Evolutionary conservation across 2,113 vertebrate genomes (phyloP), one percentile per base, ranked within the genome.

Genomic region (Setophaga coronata): DNA sequence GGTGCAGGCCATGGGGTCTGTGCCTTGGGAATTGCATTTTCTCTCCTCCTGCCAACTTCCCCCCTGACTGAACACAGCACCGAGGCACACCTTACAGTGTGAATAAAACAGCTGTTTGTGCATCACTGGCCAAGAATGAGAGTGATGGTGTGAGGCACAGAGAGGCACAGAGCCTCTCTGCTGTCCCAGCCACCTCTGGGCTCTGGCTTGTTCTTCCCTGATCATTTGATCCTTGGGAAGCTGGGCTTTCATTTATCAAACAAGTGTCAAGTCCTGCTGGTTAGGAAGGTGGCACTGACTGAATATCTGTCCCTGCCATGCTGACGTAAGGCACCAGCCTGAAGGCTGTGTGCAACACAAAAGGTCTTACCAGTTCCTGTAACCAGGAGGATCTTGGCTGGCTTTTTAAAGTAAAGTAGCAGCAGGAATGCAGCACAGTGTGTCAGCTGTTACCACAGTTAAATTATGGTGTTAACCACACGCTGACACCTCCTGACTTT

Each of bases 51-150:
- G 1, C 34, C 18, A 5, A 0, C 12, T 23, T 71, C 23, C 9
- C 16, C n/a, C 1, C 8, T 79, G 14, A 18, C 14, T 57, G 80
- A 31, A 25, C 10, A 6, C 42, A 12, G 40, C 65, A 57, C 69
- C 0, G 0, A 61, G 50, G 40, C 0, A 1, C 6, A 3, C 90
- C 91, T 85, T 33, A n/a, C 42, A 34, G 25, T 26, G 28, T 73
- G 51, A 81, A 76, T 77, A 31, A 48, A 72, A 67, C 10, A 77
- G 74, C 40, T 40, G 7, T 70, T 64, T 26, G 18, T 86, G 79
- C 36, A 40, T 77, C 2, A 0, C 28, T 76, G 50, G 42, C 71
- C 83, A 77, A 88, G 66, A 5, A 1, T 3, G 18, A 73, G 71
- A 31, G 58, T 23, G 0, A 16, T 73, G 43, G 16, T 43, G 48